Base-by-base conservation (phyloP, 2,797 vertebrate genomes). In the Sus cebifrons region DNA sequence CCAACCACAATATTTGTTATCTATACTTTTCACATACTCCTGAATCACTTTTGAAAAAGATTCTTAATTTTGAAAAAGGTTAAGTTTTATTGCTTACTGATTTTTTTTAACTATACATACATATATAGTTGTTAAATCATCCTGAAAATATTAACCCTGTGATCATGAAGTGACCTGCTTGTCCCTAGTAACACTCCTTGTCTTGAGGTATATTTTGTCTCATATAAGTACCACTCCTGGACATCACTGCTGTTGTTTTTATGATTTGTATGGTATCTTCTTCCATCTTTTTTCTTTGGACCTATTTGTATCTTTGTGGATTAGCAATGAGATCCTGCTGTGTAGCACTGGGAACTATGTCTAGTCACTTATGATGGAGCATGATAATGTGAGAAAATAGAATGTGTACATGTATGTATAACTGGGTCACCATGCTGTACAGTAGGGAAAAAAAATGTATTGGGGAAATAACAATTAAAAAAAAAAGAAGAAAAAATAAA, bases 31-130 rank as follows among this genome's bases (percentile, higher is more conserved):
- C 2, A 75, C 18, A 73, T 44, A 11, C 23, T 65, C 21, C 91
- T 73, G 21, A 95, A 73, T 65, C 17, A 74, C 27, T 89, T 95
- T 88, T 70, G 32, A 1, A 84, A 92, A 77, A 44, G 9, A 17
- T 23, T 21, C 10, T 60, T 77, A 54, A 92, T 64, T 89, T 88
- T 77, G 54, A 68, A 84, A 84, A 84, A 70, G 9, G 32, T 84
- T 77, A 88, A 83, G 9, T 77, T 52, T 86, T 40, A 70, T 20
- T 77, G 68, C 9, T 82, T 83, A 77, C 25, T 68, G 8, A n/a
- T 83, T 83, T 11, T 83, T 64, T 54, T 65, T 81, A 58, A 73
- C 10, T 13, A 16, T 8, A 77, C 56, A 32, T 18, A 77, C 20
- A 71, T 70, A 44, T 56, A 4, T n/a, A 88, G 64, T 92, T 70